Evolutionary conservation across 2,888 invertebrate genomes (phyloP), one percentile per base, ranked within the genome.

Genomic region (Tridacna crocea): DNA sequence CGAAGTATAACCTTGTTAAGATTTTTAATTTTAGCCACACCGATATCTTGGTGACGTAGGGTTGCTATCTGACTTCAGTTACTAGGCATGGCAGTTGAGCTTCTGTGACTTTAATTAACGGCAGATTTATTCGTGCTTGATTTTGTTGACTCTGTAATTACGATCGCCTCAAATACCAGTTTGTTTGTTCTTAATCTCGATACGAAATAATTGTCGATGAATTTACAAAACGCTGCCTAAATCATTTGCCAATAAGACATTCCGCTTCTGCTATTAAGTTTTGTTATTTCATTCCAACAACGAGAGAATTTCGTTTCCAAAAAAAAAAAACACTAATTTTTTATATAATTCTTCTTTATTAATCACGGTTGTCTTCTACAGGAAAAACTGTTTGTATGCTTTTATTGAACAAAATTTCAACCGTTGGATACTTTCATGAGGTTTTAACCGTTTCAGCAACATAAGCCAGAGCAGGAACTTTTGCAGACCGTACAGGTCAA

Each of bases 21-120:
- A 81, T 26, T 79, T 83, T 87, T 87, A 84, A 87, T 84, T 87
- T 84, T 79, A 79, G 77, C 72, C 72, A n/a, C 51, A 24, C 51
- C 22, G 51, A 70, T 70, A 70, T 70, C 70, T 70, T 51, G 26
- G 70, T 70, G 70, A 70, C 70, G 70, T 47, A 70, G 70, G 4
- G 22, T 13, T 48, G 51, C 66, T 70, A 70, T 70, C 70, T 48
- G 51, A 48, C 51, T 19, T 4, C 12, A 24, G 70, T 70, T 22
- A 51, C 70, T 51, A 26, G 70, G 70, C 70, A 70, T 51, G 48
- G 26, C 70, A 70, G 48, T 51, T 55, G 19, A 55, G 17, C 55
- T 55, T 2, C 55, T 55, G 55, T 72, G 61, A 61, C 61, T 61
- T 61, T 36, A 51, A 85, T 82, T 80, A 82, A 82, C 80, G 80